Percentiles rank a stretch among this genome's conserved stretches.
Evolutionary conservation across 2,113 vertebrate species (phyloP).

Genomic region (Phaethon lepturus): DNA sequence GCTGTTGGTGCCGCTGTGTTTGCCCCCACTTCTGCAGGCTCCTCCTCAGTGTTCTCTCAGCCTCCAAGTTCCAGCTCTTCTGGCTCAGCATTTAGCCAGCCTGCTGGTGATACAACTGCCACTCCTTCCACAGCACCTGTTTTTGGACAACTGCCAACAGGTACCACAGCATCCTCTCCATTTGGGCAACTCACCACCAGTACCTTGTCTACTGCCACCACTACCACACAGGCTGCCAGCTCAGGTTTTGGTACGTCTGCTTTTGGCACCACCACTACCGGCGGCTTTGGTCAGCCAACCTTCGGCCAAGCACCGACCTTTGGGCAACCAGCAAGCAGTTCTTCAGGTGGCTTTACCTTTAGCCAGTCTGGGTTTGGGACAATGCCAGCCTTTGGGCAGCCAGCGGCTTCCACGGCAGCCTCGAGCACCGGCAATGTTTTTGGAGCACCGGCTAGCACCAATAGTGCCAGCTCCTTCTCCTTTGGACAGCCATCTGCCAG

Average conservation of each 20-base stretch:
- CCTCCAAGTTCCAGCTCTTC: conserved; percentile 52
- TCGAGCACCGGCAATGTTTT: conserved; percentile 80
- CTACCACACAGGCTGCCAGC: conserved; percentile 38
- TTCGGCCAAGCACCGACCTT: conserved; percentile 87
- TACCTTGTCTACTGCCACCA: not conserved
- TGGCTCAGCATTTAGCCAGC: conserved; percentile 76
- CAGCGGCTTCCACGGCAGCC: conserved; percentile 63
- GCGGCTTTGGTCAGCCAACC: conserved; percentile 81
- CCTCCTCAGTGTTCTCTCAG: conserved; percentile 65
- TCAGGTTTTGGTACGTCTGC: conserved; percentile 76
- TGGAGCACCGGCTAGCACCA: conserved; percentile 71
- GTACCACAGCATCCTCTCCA: conserved; percentile 52
- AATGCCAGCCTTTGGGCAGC: conserved; percentile 80
- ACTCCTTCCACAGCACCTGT: conserved; percentile 11
- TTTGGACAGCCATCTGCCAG: conserved; percentile 80
- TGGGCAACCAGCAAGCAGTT: conserved; percentile 79
- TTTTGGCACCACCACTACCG: conserved; percentile 64
- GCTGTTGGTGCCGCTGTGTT: conserved; percentile 31
- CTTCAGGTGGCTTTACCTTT: conserved; percentile 81
- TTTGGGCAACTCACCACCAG: conserved; percentile 69
- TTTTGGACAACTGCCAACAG: conserved; percentile 72
- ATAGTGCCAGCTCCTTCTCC: conserved; percentile 83
- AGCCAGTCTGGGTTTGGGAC: conserved; percentile 77
- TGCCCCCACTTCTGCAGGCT: conserved; percentile 31
- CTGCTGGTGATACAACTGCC: conserved; percentile 29